Evolutionary conservation across 2,113 vertebrate species (phyloP).

Genomic region (Datnioides undecimradiatus): DNA sequence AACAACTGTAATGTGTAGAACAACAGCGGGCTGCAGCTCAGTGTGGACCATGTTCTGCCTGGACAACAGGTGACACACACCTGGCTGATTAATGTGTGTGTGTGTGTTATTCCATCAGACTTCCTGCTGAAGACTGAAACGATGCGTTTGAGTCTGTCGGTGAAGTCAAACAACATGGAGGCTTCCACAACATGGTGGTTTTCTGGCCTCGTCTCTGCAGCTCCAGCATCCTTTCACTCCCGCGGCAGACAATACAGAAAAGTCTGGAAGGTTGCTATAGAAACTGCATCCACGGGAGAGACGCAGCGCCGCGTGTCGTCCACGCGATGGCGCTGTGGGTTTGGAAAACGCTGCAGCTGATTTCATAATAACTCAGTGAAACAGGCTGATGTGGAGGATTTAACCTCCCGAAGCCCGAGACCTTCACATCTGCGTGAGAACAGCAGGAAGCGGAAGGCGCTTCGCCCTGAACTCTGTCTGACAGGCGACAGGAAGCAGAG

Average conservation of each 20-base stretch:
- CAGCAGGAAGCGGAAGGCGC: too few relatives aligned
- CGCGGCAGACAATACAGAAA: constrained; percentile 75
- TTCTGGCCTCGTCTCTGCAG: constrained; percentile 23
- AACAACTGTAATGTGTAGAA: not conserved
- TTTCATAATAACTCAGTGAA: not conserved
- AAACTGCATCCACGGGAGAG: constrained; percentile 83
- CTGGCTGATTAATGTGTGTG: not conserved
- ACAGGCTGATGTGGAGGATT: not conserved
- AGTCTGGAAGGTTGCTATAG: constrained; percentile 92
- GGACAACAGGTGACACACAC: not conserved
- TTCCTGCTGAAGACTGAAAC: not conserved
- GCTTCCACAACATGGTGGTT: constrained; percentile 70
- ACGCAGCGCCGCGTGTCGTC: constrained; percentile 59
- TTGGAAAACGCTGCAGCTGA: constrained; percentile 45
- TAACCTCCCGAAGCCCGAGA: not conserved
- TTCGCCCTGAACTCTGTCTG: constrained; percentile 2
- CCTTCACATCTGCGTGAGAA: fast-evolving
- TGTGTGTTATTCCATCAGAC: too few relatives aligned
- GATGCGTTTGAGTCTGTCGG: constrained; percentile 17
- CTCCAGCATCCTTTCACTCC: constrained; percentile 34
- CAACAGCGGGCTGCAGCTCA: not conserved
- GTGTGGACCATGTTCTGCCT: not conserved
- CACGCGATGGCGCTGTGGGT: constrained; percentile 78
- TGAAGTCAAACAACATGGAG: constrained; percentile 66
- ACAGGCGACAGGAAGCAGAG: not conserved